Evolutionary conservation across 2,888 invertebrate species (phyloP), one percentile per base, ranked within the genome.

Genomic region (Amorpha juglandis): DNA sequence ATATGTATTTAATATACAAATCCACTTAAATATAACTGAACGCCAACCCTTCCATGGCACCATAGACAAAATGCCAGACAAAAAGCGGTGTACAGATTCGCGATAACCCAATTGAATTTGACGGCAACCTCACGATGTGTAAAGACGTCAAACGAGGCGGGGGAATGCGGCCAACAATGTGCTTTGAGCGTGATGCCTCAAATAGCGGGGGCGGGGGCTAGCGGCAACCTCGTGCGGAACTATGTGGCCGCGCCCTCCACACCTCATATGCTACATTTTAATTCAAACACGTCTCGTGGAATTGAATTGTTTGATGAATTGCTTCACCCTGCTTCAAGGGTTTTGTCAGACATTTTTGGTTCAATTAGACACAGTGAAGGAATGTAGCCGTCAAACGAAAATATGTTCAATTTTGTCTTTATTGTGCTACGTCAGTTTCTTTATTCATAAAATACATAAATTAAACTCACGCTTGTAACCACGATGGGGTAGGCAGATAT

Each of bases 121-220:
- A 48, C 21, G 63, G 48, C 63, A 63, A 63, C 19, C 50, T 35
- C 63, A 35, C 50, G 38, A 35, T 16, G 38, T 51, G 50, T 51
- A 51, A 51, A 50, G 50, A 50, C 38, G 48, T 63, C 33, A 50
- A 38, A 51, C 51, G 51, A 63, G 38, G 11, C 63, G 12, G 48
- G n/a, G 50, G 38, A 63, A 63, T 63, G 63, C 63, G 38, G 21
- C 35, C 50, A 51, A 51, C 51, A 50, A 63, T 63, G 63, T 63
- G 21, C 63, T 50, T 63, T 63, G 63, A 51, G 35, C 63, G 63
- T 63, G 51, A 63, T 63, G n/a, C 51, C 51, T 38, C 63, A 51
- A 63, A 63, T 63, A 63, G 33, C 63, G 19, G 14, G 51, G 51
- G 33, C 63, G 19, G 14, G 51, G 51, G 35, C 51, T 51, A 19